Conservation (phyloP, 1,140 invertebrate genomes). For the Papilio xuthus region DNA sequence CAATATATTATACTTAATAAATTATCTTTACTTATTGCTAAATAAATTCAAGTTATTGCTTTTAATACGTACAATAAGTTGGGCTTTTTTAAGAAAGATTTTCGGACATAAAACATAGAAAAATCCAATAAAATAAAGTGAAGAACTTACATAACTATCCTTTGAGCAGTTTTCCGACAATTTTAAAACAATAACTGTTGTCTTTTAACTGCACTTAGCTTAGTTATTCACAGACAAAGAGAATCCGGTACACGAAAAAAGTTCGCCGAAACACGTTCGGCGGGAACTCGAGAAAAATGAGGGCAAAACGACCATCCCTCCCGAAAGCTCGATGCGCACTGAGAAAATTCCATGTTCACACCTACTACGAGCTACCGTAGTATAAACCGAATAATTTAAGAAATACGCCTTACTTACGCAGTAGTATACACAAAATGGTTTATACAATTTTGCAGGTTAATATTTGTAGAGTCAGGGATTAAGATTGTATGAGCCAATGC, state of each 20-base stretch:
- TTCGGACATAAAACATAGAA: background rate
- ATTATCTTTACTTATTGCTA: too few species aligned
- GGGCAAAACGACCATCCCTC: conserved; percentile 45
- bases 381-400: conserved; percentile 51
- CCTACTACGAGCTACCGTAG: conserved; percentile 52
- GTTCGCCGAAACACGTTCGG: conserved; percentile 44
- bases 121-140: background rate
- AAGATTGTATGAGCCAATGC: conserved; percentile 42
- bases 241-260: conserved; percentile 42
- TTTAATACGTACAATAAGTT: background rate
- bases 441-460: conserved; percentile 35
- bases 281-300: conserved; percentile 40
- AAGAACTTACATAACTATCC: conserved; percentile 28
- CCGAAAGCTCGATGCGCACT: conserved; percentile 46
- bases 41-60: background rate
- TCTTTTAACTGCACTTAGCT: conserved; percentile 8
- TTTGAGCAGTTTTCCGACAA: background rate
- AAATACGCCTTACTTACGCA: background rate
- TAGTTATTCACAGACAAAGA: conserved; percentile 27
- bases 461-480: conserved; percentile 35
- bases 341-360: conserved; percentile 46
- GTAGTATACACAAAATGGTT: background rate
- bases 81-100: background rate
- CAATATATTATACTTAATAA: too few species aligned
- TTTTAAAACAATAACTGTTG: conserved; percentile 13